Evolutionary conservation across 1,140 invertebrate species (phyloP).

Genomic region (Eriosoma lanigerum): DNA sequence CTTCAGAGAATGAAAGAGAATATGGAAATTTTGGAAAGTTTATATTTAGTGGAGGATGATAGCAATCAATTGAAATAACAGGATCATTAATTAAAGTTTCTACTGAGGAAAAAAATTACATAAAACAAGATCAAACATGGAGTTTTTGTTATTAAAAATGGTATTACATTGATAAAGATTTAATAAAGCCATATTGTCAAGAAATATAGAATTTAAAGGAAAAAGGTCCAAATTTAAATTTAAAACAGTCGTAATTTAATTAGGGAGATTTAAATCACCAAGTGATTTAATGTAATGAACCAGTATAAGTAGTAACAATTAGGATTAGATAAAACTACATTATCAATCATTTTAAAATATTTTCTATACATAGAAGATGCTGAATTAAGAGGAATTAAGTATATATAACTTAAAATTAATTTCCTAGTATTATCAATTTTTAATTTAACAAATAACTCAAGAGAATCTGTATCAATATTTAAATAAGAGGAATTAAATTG

Average conservation of each 20-base stretch:
- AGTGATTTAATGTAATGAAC: too few relatives aligned
- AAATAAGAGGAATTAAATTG: neutral
- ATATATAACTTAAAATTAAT: neutral
- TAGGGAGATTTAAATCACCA: neutral
- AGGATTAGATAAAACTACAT: neutral
- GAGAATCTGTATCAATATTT: neutral
- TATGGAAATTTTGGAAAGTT: neutral
- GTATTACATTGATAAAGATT: too few relatives aligned
- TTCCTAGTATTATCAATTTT: neutral
- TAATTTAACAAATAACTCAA: neutral
- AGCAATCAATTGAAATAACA: neutral
- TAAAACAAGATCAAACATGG: neutral
- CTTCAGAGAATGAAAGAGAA: neutral
- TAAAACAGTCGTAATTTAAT: neutral
- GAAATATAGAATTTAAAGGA: neutral
- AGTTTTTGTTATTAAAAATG: too few relatives aligned
- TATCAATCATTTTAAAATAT: conserved; percentile 2
- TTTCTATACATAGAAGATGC: neutral
- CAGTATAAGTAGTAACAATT: neutral
- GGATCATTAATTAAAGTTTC: neutral
- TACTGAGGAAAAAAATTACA: neutral
- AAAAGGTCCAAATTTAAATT: neutral
- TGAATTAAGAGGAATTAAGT: neutral
- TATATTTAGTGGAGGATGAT: neutral
- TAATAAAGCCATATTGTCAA: too few relatives aligned